Conservation (phyloP, 2,888 invertebrate genomes). For the Pachydiplax longipennis region DNA sequence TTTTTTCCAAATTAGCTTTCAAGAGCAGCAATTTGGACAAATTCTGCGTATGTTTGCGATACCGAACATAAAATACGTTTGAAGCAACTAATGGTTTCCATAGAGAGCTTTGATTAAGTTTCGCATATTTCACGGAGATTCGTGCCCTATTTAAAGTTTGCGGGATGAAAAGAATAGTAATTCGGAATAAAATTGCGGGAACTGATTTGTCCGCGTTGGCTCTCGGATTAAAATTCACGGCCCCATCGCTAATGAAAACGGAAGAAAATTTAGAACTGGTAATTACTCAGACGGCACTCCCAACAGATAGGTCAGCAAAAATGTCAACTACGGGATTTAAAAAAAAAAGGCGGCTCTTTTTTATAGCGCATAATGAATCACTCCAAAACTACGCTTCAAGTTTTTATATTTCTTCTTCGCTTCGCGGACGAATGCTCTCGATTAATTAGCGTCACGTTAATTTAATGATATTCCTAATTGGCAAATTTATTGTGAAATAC, state of each 20-base stretch:
- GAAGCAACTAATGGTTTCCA: neutral
- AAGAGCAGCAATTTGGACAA: neutral
- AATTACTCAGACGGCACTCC: neutral
- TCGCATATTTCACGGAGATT: neutral
- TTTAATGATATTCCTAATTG: neutral
- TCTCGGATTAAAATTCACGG: neutral
- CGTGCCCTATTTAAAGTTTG: neutral
- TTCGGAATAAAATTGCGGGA: neutral
- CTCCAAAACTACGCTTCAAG: neutral
- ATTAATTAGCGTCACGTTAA: neutral
- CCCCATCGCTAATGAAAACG: neutral
- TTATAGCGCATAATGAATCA: neutral
- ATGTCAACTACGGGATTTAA: neutral
- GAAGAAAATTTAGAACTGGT: neutral
- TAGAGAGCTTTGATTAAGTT: neutral
- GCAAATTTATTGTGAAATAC: neutral
- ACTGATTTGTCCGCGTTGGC: neutral
- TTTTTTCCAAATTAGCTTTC: neutral
- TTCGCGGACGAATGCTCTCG: neutral
- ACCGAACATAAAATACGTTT: neutral
- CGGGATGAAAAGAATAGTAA: neutral
- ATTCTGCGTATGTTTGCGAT: neutral
- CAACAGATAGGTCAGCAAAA: neutral
- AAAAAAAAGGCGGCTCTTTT: neutral
- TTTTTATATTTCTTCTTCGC: neutral